These are phyloP conservation scores for Zaprionus davidi DNA, from an alignment of 1,140 invertebrate species.

Conservation along the genomic window DNA sequence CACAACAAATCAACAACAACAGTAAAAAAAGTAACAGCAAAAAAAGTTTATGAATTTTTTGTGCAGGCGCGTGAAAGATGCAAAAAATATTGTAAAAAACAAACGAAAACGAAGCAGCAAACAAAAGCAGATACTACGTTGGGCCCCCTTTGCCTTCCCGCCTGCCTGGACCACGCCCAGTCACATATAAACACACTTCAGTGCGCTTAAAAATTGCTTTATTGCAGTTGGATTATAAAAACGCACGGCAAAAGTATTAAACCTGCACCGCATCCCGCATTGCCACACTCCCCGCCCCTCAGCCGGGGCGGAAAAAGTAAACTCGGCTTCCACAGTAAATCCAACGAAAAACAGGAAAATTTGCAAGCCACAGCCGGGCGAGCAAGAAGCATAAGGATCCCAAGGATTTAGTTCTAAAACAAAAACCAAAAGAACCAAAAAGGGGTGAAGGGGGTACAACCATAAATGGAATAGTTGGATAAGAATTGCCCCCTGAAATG, in stretches of 20 bases:
- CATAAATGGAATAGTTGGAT: constrained; percentile 36
- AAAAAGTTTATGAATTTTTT: constrained; percentile 83
- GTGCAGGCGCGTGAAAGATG: constrained; percentile 81
- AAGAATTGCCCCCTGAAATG: constrained; percentile 56
- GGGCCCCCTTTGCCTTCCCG: neutral
- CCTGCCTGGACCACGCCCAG: constrained; percentile 44
- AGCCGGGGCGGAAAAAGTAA: constrained; percentile 40
- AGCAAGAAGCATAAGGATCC: constrained; percentile 64
- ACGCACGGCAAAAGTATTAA: constrained; percentile 72
- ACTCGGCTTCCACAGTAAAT: constrained; percentile 53
- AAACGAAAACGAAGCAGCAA: constrained; percentile 38
- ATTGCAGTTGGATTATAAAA: constrained; percentile 82
- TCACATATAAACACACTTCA: constrained; percentile 82
- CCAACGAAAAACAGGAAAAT: constrained; percentile 74
- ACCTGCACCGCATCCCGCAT: constrained; percentile 8
- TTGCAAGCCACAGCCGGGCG: constrained; percentile 69
- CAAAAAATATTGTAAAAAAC: constrained; percentile 55
- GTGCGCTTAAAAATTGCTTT: constrained; percentile 82
- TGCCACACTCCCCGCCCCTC: neutral
- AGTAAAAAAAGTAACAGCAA: constrained; percentile 20
- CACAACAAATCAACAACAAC: constrained; percentile 29
- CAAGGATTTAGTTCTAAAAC: constrained; percentile 69
- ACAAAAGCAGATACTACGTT: constrained; percentile 52
- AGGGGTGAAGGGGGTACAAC: neutral
- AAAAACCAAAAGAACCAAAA: constrained; percentile 37